Evolutionary conservation across 2,113 vertebrate species (phyloP).

Genomic region (Leptobrachium ailaonicum): DNA sequence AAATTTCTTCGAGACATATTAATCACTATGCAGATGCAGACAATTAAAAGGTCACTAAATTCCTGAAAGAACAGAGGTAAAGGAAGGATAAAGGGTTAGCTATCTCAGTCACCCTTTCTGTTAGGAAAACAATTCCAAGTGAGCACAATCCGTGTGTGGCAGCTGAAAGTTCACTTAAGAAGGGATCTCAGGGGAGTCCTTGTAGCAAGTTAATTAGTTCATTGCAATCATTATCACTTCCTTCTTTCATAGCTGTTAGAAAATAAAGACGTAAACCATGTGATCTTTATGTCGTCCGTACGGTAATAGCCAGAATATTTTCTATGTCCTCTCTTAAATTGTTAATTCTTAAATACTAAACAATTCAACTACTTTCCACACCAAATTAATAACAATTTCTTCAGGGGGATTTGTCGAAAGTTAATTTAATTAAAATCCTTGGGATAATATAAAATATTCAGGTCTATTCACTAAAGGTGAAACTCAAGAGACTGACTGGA

Average conservation of each 20-base stretch:
- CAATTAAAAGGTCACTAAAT: constrained; percentile 40
- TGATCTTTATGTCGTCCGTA: too few relatives aligned
- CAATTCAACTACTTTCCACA: too few relatives aligned
- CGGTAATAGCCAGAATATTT: too few relatives aligned
- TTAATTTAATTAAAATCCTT: too few relatives aligned
- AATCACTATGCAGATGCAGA: constrained; percentile 49
- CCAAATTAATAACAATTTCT: too few relatives aligned
- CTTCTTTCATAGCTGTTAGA: neutral
- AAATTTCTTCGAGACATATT: constrained; percentile 46
- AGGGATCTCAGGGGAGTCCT: neutral
- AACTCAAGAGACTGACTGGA: too few relatives aligned
- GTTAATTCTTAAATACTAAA: too few relatives aligned
- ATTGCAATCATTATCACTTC: neutral
- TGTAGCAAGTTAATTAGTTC: neutral
- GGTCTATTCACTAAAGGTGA: too few relatives aligned
- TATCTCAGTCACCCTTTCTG: constrained; percentile 5
- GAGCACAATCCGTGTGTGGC: constrained; percentile 1
- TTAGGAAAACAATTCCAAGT: constrained; percentile 14
- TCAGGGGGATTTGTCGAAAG: too few relatives aligned
- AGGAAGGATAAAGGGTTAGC: constrained; percentile 25
- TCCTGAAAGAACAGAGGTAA: constrained; percentile 44
- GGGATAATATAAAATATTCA: too few relatives aligned
- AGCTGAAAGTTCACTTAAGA: neutral
- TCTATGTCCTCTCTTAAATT: too few relatives aligned
- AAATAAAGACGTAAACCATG: too few relatives aligned